phyloP scores from a whole-genome alignment of 2,888 invertebrate genomes.

The Leptopilina myrica region DNA sequence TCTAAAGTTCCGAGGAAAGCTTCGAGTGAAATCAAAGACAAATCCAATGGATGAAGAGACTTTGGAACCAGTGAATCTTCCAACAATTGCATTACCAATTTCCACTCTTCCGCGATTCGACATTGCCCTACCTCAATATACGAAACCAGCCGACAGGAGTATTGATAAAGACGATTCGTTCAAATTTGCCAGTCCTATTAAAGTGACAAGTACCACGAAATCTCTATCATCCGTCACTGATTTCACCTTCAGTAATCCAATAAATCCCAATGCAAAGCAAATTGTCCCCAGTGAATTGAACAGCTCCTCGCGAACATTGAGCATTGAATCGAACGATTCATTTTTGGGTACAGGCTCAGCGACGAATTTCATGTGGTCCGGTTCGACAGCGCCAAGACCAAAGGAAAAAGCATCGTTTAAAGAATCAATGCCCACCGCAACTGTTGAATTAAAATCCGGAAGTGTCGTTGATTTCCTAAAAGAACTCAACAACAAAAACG shows the following conservation, averaged over 20 bases:
- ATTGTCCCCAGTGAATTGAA: constrained; percentile 48
- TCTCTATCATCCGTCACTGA: constrained; percentile 77
- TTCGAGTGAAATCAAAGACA: constrained; percentile 72
- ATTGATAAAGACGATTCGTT: constrained; percentile 59
- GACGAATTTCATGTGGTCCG: constrained; percentile 71
- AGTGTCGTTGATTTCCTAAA: constrained; percentile 76
- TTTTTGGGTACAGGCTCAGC: constrained; percentile 46
- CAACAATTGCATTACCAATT: constrained; percentile 79
- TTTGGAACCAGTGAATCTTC: constrained; percentile 77
- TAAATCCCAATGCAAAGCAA: constrained; percentile 66
- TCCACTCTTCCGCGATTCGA: constrained; percentile 80
- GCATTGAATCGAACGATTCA: constrained; percentile 52
- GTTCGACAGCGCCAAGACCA: constrained; percentile 65
- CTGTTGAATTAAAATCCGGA: constrained; percentile 72
- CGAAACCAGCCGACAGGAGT: constrained; percentile 52
- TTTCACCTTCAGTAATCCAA: constrained; percentile 80
- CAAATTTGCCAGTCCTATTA: constrained; percentile 77
- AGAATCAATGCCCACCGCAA: constrained; percentile 51
- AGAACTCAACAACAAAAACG: neutral
- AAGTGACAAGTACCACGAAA: constrained; percentile 74
- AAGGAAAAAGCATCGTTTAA: constrained; percentile 63
- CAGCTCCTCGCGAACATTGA: constrained; percentile 56
- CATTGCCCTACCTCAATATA: constrained; percentile 74
- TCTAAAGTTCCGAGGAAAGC: constrained; percentile 75
- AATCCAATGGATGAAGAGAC: constrained; percentile 74